Base-by-base conservation (phyloP, 2,888 invertebrate genomes). In the Drosophila emarginata region DNA sequence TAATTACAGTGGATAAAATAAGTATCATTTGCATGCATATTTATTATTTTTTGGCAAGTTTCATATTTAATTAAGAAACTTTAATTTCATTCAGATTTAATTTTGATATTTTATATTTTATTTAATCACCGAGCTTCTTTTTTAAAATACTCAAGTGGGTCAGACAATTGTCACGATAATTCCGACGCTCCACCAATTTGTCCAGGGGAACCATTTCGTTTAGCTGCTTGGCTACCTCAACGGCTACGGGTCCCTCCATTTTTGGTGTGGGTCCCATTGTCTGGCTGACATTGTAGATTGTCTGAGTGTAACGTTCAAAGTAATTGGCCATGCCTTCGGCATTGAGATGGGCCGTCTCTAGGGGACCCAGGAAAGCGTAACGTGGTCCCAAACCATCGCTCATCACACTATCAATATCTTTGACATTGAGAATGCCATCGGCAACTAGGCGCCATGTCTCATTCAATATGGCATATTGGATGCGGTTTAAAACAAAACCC, bases 341-440 rank as follows among this genome's bases (percentile, higher is more conserved):
- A 91, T 99, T 99, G 68, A 99, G 93, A 92, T 98, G 98, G 0
- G 97, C 96, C 0, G 98, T 97, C 93, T 98, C 98, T 74, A 98
- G 92, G 0, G 98, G 96, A 2, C 99, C 99, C 68, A 98, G 93
- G 92, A 99, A 99, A 6, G 98, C 98, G 90, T 99, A 99, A 57
- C 99, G 94, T 94, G 97, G 96, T 11, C 98, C 99, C 40, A 99
- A 94, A 9, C 99, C 99, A 90, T 97, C 96, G 0, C 96, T 96
- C 94, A 98, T 98, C 0, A 98, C 97, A 83, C 95, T 96, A 89
- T 99, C 99, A 3, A 98, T 93, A 89, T 99, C 99, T 80, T 95
- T 94, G 0, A 96, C 97, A 88, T 94, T 94, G 14, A 99, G 93
- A n/a, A 98, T 93, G 18, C 96, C 96, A 75, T 95, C 96, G 66